phyloP scores from a whole-genome alignment of 2,113 vertebrate genomes.

The Campylomormyrus tamandua region DNA sequence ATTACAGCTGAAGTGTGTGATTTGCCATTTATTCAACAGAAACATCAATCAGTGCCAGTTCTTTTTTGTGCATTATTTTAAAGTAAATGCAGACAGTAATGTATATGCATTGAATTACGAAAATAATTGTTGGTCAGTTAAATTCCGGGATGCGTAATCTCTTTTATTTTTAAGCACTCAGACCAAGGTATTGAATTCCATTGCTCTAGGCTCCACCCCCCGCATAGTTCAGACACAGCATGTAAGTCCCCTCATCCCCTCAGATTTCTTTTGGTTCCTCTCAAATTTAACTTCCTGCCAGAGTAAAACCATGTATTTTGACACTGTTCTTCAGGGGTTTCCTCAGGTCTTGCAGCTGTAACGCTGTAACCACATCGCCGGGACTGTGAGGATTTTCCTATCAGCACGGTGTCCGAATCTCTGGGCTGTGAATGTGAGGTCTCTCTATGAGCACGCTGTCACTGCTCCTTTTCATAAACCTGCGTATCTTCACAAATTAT shows the following conservation, averaged over 20 bases:
- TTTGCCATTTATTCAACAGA: neutral
- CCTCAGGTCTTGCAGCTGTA: neutral
- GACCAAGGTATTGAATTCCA: neutral
- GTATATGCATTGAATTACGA: neutral
- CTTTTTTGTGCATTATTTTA: neutral
- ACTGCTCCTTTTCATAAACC: neutral
- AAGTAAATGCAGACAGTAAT: neutral
- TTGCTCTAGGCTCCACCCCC: neutral
- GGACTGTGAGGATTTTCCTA: neutral
- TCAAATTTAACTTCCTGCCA: neutral
- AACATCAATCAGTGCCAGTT: neutral
- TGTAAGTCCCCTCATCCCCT: neutral
- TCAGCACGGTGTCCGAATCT: neutral
- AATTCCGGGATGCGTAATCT: neutral
- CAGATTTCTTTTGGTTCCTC: neutral
- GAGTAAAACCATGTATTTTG: neutral
- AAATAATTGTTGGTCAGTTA: neutral
- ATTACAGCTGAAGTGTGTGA: neutral
- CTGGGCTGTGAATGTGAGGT: neutral
- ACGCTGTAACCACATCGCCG: neutral
- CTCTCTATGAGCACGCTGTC: neutral
- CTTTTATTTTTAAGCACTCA: neutral
- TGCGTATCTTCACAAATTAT: neutral
- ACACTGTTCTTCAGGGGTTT: neutral
- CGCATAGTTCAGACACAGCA: neutral